A percentile compares a stretch with the other conserved stretches of the same genome.
phyloP scores from a whole-genome alignment of 1,140 invertebrate genomes.

The Ganaspis sp. region DNA sequence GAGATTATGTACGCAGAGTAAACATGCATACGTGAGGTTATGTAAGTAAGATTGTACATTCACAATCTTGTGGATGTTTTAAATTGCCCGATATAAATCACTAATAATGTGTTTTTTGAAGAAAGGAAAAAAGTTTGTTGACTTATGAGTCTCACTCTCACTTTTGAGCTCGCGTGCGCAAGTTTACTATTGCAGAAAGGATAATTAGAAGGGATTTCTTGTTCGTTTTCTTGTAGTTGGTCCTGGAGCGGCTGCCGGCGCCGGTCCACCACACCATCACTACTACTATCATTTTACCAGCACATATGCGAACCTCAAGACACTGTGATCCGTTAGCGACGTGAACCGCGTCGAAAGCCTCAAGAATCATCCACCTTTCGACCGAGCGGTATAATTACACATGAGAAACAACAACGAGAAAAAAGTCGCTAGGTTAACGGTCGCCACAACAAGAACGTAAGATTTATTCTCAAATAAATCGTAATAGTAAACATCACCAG shows the following conservation, averaged over 20 bases:
- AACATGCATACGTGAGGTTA: no score
- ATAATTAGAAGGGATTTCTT: conserved; percentile 18
- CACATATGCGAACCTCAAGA: neutral
- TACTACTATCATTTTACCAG: neutral
- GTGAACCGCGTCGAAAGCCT: conserved; percentile 1
- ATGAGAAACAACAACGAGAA: neutral
- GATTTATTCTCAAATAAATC: conserved; percentile 5
- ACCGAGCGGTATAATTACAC: neutral
- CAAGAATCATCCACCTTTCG: conserved; percentile 23
- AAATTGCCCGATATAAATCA: neutral
- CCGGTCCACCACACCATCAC: neutral
- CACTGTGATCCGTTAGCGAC: neutral
- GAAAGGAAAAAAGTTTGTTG: neutral
- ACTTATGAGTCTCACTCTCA: no score
- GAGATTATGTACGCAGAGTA: no score
- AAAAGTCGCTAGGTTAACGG: conserved; percentile 16
- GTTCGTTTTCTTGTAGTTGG: neutral
- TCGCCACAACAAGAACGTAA: neutral
- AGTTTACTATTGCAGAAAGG: neutral
- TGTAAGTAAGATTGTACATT: no score
- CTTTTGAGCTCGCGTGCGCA: neutral
- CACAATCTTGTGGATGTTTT: neutral
- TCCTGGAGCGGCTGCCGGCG: conserved; percentile 6
- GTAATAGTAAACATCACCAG: neutral
- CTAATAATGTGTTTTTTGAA: neutral